Percentiles rank a stretch among this genome's conserved stretches.
phyloP scores from a whole-genome alignment of 2,888 invertebrate species.

The Crocallis elinguaria region DNA sequence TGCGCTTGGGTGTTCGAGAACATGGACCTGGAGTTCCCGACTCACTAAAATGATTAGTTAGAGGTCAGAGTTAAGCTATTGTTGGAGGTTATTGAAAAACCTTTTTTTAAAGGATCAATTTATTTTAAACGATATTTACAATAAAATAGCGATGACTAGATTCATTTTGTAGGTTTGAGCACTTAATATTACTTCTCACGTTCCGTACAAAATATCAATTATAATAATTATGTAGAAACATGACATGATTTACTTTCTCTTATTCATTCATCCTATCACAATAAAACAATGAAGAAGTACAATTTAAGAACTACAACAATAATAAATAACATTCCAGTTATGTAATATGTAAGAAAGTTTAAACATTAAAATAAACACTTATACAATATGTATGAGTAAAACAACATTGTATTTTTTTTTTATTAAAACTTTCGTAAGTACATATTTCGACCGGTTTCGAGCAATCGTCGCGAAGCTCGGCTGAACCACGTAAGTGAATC shows the following conservation, averaged over 20 bases:
- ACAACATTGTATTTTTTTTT: too few species aligned
- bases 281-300: slow-evolving; percentile 34
- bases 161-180: slow-evolving; percentile 67
- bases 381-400: too few species aligned
- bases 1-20: too few species aligned
- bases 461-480: too few species aligned
- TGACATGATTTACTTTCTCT: slow-evolving; percentile 7
- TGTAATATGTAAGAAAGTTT: neutral
- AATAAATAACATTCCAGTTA: slow-evolving; percentile 33
- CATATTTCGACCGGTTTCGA: too few species aligned
- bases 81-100: neutral
- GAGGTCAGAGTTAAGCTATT: too few species aligned
- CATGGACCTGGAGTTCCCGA: too few species aligned
- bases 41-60: too few species aligned
- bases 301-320: slow-evolving; percentile 23
- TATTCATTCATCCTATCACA: slow-evolving; percentile 26
- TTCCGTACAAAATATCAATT: slow-evolving; percentile 19
- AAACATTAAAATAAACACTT: neutral
- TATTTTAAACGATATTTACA: slow-evolving; percentile 53
- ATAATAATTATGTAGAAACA: slow-evolving; percentile 3
- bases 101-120: slow-evolving; percentile 31
- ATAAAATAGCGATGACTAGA: slow-evolving; percentile 62
- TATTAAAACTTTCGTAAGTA: too few species aligned
- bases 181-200: slow-evolving; percentile 33
- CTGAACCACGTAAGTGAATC: too few species aligned